phyloP scores from a whole-genome alignment of 2,113 vertebrate genomes.

The Burhinus bistriatus region DNA sequence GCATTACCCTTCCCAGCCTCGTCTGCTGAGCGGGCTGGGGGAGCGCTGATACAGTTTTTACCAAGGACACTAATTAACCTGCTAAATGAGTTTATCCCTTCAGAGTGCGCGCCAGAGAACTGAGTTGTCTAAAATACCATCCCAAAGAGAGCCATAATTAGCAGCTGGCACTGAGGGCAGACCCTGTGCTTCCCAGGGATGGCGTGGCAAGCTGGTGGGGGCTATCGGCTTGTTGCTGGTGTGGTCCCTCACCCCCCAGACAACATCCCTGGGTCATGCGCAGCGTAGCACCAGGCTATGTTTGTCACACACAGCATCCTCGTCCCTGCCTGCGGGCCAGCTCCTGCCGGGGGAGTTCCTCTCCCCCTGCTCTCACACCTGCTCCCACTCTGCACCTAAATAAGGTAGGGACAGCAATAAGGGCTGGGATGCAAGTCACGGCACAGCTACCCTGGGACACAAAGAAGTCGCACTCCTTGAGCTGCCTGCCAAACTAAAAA shows the following conservation, averaged over 20 bases:
- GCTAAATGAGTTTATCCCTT: neutral
- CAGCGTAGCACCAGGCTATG: accelerated
- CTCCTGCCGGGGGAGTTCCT: neutral
- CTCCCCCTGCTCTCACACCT: neutral
- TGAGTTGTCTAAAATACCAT: neutral
- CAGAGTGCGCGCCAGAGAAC: accelerated
- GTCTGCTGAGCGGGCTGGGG: accelerated
- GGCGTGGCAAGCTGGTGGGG: accelerated
- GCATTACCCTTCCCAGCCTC: accelerated
- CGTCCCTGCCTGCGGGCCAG: neutral
- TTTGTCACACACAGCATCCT: too few relatives aligned
- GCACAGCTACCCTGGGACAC: accelerated
- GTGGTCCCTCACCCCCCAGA: accelerated
- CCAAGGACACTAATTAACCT: slow-evolving; percentile 9
- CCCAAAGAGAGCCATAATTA: neutral
- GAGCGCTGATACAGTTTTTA: accelerated
- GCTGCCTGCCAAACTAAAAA: neutral
- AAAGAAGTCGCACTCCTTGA: accelerated
- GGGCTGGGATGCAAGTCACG: accelerated
- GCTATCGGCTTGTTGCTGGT: accelerated
- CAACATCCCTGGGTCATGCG: accelerated
- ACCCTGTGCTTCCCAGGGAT: neutral
- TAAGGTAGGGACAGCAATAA: accelerated
- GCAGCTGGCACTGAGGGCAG: neutral
- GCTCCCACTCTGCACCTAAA: too few relatives aligned